A percentile compares a stretch with the other conserved stretches of the same genome.
These are phyloP conservation scores for Porites rus DNA, from an alignment of 92 coral and sea anemone species.

Conservation along the genomic window DNA sequence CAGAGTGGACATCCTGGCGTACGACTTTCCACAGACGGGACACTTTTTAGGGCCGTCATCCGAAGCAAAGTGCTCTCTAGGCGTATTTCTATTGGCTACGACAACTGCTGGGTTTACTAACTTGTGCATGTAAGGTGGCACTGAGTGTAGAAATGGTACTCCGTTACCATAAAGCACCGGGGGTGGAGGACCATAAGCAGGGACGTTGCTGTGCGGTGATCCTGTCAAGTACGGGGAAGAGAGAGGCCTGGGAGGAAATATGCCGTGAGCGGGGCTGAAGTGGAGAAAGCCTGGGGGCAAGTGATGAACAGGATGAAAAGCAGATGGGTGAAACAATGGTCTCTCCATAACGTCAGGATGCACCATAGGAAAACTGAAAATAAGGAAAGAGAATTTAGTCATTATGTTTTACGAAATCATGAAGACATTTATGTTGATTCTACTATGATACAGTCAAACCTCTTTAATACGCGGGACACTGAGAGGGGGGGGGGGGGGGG, in stretches of 20 bases:
- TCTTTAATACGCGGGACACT: too few species aligned
- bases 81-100: constrained; percentile 5
- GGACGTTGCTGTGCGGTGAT: background rate
- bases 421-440: too few species aligned
- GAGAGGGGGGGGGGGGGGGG: too few species aligned
- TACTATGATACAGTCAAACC: too few species aligned
- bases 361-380: constrained; percentile 20
- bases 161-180: constrained; percentile 22
- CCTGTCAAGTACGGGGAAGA: constrained; percentile 25
- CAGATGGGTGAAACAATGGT: constrained; percentile 17
- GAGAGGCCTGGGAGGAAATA: constrained; percentile 26
- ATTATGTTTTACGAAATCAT: too few species aligned
- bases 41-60: constrained; percentile 86
- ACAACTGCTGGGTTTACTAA: constrained; percentile 12
- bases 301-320: constrained; percentile 45
- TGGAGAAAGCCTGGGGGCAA: constrained; percentile 41
- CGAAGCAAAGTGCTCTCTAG: constrained; percentile 29
- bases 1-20: constrained; percentile 80
- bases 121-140: constrained; percentile 48
- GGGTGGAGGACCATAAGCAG: constrained; percentile 34
- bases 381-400: too few species aligned
- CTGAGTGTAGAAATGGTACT: constrained; percentile 19
- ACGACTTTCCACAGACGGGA: constrained; percentile 86
- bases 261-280: constrained; percentile 26
- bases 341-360: constrained; percentile 18